A percentile compares a stretch with the other conserved stretches of the same genome.
phyloP scores from a whole-genome alignment of 1,140 invertebrate species.

The Geopemphigus sp. region DNA sequence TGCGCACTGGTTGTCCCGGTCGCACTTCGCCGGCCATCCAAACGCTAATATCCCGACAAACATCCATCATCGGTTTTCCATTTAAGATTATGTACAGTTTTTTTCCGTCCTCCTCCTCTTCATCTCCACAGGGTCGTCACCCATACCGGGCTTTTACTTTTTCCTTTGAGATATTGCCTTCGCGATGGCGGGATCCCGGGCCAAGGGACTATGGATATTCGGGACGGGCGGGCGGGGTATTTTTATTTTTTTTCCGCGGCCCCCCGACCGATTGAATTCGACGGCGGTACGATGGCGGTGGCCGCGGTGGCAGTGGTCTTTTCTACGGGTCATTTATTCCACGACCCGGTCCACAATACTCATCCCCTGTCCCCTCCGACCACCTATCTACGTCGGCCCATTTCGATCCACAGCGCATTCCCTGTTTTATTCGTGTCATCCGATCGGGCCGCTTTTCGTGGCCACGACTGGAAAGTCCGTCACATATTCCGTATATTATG shows the following conservation, averaged over 20 bases:
- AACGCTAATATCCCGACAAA: conserved; percentile 48
- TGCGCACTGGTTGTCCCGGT: neutral
- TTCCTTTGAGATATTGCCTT: conserved; percentile 28
- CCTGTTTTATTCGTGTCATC: conserved; percentile 31
- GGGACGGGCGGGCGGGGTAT: neutral
- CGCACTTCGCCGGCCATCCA: conserved; percentile 42
- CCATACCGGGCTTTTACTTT: neutral
- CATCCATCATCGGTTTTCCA: conserved; percentile 49
- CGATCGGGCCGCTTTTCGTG: conserved; percentile 8
- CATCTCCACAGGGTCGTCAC: neutral
- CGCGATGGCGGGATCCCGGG: neutral
- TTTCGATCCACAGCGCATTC: too few species aligned
- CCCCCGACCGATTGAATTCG: conserved; percentile 34
- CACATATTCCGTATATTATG: too few species aligned
- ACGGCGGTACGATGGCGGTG: too few species aligned
- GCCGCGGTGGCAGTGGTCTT: neutral
- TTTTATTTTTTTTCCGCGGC: neutral
- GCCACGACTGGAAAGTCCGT: neutral
- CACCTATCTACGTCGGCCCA: too few species aligned
- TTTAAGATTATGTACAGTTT: conserved; percentile 34
- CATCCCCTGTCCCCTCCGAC: too few species aligned
- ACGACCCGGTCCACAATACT: too few species aligned
- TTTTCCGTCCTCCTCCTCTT: neutral
- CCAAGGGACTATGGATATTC: neutral
- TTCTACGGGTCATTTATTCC: conserved; percentile 44